Conservation (phyloP, 2,888 invertebrate species). For the Muscina levida region DNA sequence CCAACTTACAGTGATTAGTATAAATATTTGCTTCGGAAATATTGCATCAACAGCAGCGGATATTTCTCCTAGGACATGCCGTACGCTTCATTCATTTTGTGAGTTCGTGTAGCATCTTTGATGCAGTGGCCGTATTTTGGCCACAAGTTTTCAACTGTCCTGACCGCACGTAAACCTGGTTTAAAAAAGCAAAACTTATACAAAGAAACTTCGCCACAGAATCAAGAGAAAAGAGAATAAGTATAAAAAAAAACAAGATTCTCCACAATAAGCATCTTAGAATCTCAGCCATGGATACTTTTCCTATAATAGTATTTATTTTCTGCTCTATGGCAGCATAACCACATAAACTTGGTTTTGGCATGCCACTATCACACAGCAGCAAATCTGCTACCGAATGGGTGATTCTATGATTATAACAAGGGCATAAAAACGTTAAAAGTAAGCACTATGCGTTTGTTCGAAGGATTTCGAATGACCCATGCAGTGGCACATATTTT, state of each 20-base stretch:
- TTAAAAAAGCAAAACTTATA: constrained; percentile 41
- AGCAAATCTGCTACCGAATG: constrained; percentile 26
- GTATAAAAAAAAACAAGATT: constrained; percentile 27
- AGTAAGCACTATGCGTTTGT: background rate
- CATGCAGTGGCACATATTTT: constrained; percentile 20
- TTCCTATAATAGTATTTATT: constrained; percentile 39
- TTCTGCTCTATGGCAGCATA: constrained; percentile 33
- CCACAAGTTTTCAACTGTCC: constrained; percentile 47
- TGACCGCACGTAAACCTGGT: constrained; percentile 51
- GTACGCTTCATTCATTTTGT: constrained; percentile 12
- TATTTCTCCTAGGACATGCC: constrained; percentile 5
- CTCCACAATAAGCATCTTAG: constrained; percentile 57
- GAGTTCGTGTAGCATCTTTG: constrained; percentile 39
- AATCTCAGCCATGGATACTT: constrained; percentile 52
- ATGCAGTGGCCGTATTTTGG: constrained; percentile 48
- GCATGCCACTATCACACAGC: constrained; percentile 36
- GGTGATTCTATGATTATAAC: constrained; percentile 25
- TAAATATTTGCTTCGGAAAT: background rate
- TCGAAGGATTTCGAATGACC: constrained; percentile 21
- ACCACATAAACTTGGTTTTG: constrained; percentile 48
- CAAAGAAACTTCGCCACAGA: constrained; percentile 27
- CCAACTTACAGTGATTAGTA: background rate
- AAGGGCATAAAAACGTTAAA: constrained; percentile 23
- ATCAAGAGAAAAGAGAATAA: constrained; percentile 12
- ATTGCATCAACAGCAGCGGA: background rate